Conservation (phyloP, 1,140 invertebrate genomes). For the Trichoplusia ni region DNA sequence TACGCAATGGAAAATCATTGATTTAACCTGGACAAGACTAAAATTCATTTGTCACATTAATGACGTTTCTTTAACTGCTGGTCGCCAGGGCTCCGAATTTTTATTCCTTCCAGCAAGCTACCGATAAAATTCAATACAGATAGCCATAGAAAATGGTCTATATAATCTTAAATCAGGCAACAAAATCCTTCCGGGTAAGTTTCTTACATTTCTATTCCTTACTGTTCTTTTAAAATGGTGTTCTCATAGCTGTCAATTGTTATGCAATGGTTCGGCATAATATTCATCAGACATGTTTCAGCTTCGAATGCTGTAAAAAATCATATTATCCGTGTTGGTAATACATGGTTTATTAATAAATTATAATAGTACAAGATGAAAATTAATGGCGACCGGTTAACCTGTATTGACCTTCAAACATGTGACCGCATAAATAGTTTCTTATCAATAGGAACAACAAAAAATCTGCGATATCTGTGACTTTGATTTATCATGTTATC, state of each 20-base stretch:
- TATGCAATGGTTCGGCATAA: constrained; percentile 45
- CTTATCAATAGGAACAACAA: constrained; percentile 9
- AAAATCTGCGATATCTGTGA: not conserved
- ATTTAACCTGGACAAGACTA: no score
- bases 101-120: constrained; percentile 38
- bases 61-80: constrained; percentile 34
- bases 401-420: constrained; percentile 71
- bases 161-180: constrained; percentile 72
- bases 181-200: constrained; percentile 65
- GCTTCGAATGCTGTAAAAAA: not conserved
- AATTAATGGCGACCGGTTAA: not conserved
- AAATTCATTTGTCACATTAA: not conserved
- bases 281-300: not conserved
- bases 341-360: no score
- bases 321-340: no score
- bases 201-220: constrained; percentile 15
- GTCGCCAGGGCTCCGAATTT: constrained; percentile 63
- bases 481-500: constrained; percentile 17
- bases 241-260: constrained; percentile 55
- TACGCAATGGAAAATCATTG: no score
- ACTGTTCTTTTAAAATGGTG: not conserved
- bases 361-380: no score
- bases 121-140: constrained; percentile 22
- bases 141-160: constrained; percentile 55
- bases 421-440: constrained; percentile 54